A percentile compares a stretch with the other conserved stretches of the same genome.
phyloP scores from a whole-genome alignment of 2,797 vertebrate species.

The Crenuchus spilurus region DNA sequence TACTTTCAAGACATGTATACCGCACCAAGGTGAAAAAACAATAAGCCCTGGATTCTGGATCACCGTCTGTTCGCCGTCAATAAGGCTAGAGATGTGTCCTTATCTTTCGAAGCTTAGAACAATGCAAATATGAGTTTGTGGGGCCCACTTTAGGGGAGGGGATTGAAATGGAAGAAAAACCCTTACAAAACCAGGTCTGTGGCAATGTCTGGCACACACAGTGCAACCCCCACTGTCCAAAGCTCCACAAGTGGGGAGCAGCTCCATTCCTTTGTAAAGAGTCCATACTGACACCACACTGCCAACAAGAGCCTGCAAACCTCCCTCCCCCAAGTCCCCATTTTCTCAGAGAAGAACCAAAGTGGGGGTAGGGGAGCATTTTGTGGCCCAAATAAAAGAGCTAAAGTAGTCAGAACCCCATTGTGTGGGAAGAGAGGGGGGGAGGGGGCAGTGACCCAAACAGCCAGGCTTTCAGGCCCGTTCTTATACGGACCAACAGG shows the following conservation, averaged over 20 bases:
- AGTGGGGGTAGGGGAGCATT: constrained; percentile 81
- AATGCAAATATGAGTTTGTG: constrained; percentile 22
- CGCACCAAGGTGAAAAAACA: constrained; percentile 54
- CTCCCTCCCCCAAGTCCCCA: constrained; percentile 62
- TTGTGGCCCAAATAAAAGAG: constrained; percentile 86
- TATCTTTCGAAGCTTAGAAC: constrained; percentile 11
- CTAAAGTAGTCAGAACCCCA: constrained; percentile 85
- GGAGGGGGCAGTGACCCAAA: constrained; percentile 79
- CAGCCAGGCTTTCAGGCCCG: constrained; percentile 82
- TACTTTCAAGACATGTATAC: constrained; percentile 40
- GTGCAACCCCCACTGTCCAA: constrained; percentile 30
- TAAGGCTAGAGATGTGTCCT: constrained; percentile 22
- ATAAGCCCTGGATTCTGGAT: constrained; percentile 37
- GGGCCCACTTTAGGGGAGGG: constrained; percentile 26
- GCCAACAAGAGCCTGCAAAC: constrained; percentile 75
- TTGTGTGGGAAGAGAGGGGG: constrained; percentile 74
- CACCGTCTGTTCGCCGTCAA: constrained; percentile 26
- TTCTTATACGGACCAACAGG: constrained; percentile 79
- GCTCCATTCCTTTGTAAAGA: constrained; percentile 68
- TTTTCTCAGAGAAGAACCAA: constrained; percentile 78
- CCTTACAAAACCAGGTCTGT: constrained; percentile 49
- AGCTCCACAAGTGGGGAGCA: constrained; percentile 62
- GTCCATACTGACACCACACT: constrained; percentile 76
- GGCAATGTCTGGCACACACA: constrained; percentile 46
- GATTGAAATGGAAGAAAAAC: constrained; percentile 52